These are phyloP conservation scores for Stegodyphus dumicola DNA, from an alignment of 1,140 invertebrate genomes.

Conservation along the genomic window DNA sequence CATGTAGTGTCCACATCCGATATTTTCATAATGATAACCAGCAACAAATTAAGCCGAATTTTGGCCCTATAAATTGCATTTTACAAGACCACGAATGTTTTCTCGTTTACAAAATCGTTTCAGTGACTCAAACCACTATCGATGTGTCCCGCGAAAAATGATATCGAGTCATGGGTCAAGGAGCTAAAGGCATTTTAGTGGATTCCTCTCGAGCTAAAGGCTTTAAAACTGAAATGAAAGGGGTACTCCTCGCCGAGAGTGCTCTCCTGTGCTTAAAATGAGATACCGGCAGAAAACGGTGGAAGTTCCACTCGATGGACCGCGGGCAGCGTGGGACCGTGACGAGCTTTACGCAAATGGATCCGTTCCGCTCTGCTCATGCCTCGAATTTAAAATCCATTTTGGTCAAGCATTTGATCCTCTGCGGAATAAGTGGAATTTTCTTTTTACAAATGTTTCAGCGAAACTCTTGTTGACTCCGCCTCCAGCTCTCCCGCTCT, in stretches of 20 bases:
- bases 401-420: slow-evolving; percentile 11
- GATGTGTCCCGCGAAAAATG: background rate
- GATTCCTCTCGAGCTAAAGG: background rate
- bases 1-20: too few species aligned
- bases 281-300: background rate
- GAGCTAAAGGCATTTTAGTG: too few species aligned
- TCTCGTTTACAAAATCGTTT: too few species aligned
- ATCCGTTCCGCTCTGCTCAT: slow-evolving; percentile 29
- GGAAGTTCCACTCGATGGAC: slow-evolving; percentile 17
- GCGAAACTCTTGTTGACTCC: too few species aligned
- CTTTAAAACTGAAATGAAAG: slow-evolving; percentile 32
- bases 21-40: too few species aligned
- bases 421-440: background rate
- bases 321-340: slow-evolving; percentile 2
- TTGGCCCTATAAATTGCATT: too few species aligned
- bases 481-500: too few species aligned
- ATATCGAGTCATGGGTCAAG: background rate
- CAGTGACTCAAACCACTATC: too few species aligned
- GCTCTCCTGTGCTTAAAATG: too few species aligned
- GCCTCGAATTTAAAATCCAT: slow-evolving; percentile 26
- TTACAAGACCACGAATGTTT: too few species aligned
- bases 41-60: too few species aligned
- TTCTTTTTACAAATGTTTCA: slow-evolving; percentile 1
- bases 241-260: background rate
- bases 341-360: slow-evolving; percentile 35